Evolutionary conservation across 2,113 vertebrate species (phyloP).

Genomic region (Rhombomys opimus): DNA sequence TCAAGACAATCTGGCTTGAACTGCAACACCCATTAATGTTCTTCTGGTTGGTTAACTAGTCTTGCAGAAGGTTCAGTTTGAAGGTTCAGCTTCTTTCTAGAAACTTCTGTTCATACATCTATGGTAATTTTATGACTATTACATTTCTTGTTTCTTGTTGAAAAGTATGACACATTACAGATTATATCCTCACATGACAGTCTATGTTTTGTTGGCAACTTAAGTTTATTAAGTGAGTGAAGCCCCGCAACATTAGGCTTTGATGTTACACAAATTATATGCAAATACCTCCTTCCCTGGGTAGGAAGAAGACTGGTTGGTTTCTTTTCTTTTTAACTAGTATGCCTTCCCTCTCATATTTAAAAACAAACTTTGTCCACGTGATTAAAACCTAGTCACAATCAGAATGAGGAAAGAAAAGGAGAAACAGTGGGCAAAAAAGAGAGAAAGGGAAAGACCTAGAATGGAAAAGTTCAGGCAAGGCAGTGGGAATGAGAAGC

Average conservation of each 20-base stretch:
- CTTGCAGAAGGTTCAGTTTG: not conserved
- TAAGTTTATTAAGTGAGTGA: not conserved
- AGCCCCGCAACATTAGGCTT: not conserved
- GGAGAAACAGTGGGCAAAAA: no score
- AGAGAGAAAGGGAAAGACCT: no score
- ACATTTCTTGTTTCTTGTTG: constrained; percentile 47
- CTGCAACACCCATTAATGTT: not conserved
- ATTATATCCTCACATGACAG: not conserved
- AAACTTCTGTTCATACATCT: not conserved
- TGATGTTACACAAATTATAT: not conserved
- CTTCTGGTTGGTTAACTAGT: not conserved
- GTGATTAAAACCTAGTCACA: not conserved
- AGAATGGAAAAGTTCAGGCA: not conserved
- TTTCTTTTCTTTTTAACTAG: constrained; percentile 10
- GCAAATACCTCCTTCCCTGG: not conserved
- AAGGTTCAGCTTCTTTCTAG: not conserved
- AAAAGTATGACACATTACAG: not conserved
- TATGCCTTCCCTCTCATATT: not conserved
- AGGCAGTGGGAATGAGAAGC: not conserved
- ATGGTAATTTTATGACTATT: not conserved
- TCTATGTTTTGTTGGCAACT: not conserved
- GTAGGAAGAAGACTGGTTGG: not conserved
- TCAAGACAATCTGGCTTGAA: not conserved
- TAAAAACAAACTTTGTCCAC: not conserved
- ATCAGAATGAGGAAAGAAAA: not conserved